Conservation (phyloP, 92 coral and sea anemone genomes). For the Meandrina meandrites region DNA sequence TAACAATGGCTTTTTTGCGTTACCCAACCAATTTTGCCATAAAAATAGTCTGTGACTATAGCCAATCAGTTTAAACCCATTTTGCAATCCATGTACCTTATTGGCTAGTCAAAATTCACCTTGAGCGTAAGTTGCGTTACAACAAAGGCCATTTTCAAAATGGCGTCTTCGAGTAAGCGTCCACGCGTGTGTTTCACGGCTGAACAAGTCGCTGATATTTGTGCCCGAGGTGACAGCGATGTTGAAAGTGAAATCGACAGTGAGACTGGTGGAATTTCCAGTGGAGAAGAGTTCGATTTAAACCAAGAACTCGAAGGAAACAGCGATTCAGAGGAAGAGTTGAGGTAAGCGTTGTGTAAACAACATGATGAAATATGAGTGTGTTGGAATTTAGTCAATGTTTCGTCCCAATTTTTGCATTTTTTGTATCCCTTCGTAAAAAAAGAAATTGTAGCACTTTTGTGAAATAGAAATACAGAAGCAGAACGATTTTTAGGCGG, state of each 20-base stretch:
- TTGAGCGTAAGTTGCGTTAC: not conserved
- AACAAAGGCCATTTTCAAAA: not conserved
- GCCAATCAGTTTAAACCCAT: not conserved
- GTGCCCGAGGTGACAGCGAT: constrained; percentile 12
- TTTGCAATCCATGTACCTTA: not conserved
- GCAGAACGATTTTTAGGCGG: not conserved
- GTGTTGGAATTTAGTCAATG: not conserved
- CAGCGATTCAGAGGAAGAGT: not conserved
- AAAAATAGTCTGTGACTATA: too few relatives aligned
- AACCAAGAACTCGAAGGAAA: constrained; percentile 19
- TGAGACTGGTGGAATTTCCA: constrained; percentile 34
- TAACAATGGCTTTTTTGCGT: too few relatives aligned
- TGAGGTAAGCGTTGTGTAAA: constrained; percentile 8
- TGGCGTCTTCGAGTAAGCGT: not conserved
- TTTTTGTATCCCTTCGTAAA: constrained; percentile 17
- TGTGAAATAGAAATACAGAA: not conserved
- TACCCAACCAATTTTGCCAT: too few relatives aligned
- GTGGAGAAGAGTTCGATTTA: constrained; percentile 34
- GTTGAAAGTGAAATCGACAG: constrained; percentile 39
- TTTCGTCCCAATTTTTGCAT: not conserved
- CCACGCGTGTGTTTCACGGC: not conserved
- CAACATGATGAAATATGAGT: not conserved
- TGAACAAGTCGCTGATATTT: not conserved
- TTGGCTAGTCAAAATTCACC: not conserved
- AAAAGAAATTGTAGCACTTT: not conserved